Conservation (phyloP, 2,113 vertebrate genomes). For the Halichoeres trimaculatus region DNA sequence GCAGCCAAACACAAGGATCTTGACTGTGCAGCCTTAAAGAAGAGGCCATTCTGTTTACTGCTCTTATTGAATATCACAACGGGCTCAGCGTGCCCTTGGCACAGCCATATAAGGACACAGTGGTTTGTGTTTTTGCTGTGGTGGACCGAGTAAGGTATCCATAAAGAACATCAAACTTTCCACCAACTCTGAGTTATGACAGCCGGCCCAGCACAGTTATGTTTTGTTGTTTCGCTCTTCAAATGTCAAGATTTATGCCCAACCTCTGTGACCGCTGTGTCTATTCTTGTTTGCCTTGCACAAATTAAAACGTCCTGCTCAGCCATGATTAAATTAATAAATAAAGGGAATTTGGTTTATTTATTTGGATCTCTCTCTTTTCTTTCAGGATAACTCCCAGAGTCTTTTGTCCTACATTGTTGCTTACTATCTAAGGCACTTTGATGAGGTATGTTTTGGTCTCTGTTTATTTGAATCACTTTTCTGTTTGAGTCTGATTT, state of each 20-base stretch:
- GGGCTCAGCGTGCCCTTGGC: constrained; percentile 56
- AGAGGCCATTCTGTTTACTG: constrained; percentile 59
- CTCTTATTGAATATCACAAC: constrained; percentile 67
- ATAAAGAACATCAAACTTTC: constrained; percentile 76
- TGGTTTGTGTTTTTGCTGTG: constrained; percentile 66
- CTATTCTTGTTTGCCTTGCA: constrained; percentile 53
- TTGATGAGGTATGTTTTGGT: constrained; percentile 92
- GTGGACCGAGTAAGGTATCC: constrained; percentile 63
- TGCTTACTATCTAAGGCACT: constrained; percentile 95
- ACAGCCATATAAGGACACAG: constrained; percentile 69
- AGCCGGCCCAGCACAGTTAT: constrained; percentile 51
- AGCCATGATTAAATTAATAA: constrained; percentile 75
- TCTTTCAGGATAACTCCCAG: constrained; percentile 92
- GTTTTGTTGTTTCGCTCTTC: constrained; percentile 62
- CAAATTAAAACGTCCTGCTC: constrained; percentile 71
- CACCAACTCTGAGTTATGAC: constrained; percentile 72
- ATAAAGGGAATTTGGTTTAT: constrained; percentile 73
- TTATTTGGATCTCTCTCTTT: constrained; percentile 71
- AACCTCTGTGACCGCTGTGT: constrained; percentile 48
- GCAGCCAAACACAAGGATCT: constrained; percentile 33
- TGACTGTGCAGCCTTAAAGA: constrained; percentile 46
- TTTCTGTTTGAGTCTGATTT: constrained; percentile 73
- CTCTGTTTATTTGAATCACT: constrained; percentile 82
- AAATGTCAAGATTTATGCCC: constrained; percentile 62
- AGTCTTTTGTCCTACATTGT: constrained; percentile 96